Conservation (phyloP, 2,888 invertebrate species). For the Ptychoptera contaminata region DNA sequence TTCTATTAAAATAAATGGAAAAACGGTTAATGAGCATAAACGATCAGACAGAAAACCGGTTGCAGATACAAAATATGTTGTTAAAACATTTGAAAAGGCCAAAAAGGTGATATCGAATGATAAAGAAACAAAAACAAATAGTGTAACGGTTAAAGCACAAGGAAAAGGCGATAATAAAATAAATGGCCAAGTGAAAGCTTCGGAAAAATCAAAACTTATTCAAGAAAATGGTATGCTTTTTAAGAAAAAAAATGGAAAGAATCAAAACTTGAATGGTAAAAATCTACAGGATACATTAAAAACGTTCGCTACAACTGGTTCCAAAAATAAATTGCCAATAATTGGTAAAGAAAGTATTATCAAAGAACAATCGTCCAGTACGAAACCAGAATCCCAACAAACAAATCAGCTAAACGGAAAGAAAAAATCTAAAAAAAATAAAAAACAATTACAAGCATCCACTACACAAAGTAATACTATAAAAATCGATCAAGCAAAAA, state of each 20-base stretch:
- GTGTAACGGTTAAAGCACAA: too few relatives aligned
- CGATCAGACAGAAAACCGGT: constrained; percentile 4
- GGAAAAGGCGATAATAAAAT: constrained; percentile 10
- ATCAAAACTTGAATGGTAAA: background rate
- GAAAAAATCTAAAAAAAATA: background rate
- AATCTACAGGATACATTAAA: background rate
- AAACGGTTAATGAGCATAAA: constrained; percentile 6
- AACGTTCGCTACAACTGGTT: background rate
- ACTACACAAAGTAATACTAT: background rate
- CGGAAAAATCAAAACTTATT: background rate
- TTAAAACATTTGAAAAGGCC: constrained; percentile 27
- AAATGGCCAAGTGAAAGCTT: background rate
- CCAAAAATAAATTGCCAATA: background rate
- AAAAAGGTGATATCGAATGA: constrained; percentile 18
- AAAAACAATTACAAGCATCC: background rate
- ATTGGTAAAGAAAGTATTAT: background rate
- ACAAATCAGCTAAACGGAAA: background rate
- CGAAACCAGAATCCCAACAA: background rate
- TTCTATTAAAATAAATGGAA: background rate
- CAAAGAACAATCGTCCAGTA: background rate
- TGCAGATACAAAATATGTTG: constrained; percentile 21
- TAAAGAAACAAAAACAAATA: constrained; percentile 5
- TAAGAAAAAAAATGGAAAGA: background rate
- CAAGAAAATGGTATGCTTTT: background rate
- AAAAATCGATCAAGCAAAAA: background rate